Evolutionary conservation across 2,888 invertebrate genomes (phyloP), one percentile per base, ranked within the genome.

Genomic region (Disparrhopalites patrizii): DNA sequence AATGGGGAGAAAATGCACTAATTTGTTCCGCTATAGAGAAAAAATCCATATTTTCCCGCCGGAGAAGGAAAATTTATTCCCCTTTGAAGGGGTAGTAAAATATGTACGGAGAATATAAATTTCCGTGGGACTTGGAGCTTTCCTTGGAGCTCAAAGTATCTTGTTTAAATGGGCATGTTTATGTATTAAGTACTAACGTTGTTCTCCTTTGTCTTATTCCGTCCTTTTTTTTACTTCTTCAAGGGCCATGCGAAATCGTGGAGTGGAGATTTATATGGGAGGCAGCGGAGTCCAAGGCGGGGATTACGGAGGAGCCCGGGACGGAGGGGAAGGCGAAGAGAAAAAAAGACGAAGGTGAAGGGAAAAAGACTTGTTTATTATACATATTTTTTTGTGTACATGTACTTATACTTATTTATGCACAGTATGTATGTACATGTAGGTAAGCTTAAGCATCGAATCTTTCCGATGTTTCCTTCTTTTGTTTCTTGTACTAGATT

Each of bases 221-320:
- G 20, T 40, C 40, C n/a, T 40, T 8, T 33, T 56, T 13, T 38
- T 30, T 27, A 27, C 10, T 8, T 54, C 33, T 65, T 56, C 27
- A 77, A 86, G 93, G 75, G 99, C 99, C 0, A 99, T 99, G 99
- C 85, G 98, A 68, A 99, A 99, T 80, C 85, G 99, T 76, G 96
- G 98, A 2, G 86, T 99, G 0, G 99, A 99, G 82, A 88, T 99
- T 75, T 90, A 80, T 77, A 77, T 90, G n/a, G n/a, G n/a, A n/a
- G n/a, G n/a, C n/a, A n/a, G n/a, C n/a, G n/a, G n/a, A n/a, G n/a
- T n/a, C n/a, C n/a, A n/a, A n/a, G n/a, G n/a, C n/a, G n/a, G n/a
- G n/a, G n/a, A n/a, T n/a, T n/a, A n/a, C n/a, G n/a, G n/a, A n/a
- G n/a, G n/a, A n/a, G n/a, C 64, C 77, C 81, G 65, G 67, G 20